A percentile compares a stretch with the other conserved stretches of the same genome.
Evolutionary conservation across 2,888 invertebrate genomes (phyloP).

Genomic region (Malthinus seriepunctatus): DNA sequence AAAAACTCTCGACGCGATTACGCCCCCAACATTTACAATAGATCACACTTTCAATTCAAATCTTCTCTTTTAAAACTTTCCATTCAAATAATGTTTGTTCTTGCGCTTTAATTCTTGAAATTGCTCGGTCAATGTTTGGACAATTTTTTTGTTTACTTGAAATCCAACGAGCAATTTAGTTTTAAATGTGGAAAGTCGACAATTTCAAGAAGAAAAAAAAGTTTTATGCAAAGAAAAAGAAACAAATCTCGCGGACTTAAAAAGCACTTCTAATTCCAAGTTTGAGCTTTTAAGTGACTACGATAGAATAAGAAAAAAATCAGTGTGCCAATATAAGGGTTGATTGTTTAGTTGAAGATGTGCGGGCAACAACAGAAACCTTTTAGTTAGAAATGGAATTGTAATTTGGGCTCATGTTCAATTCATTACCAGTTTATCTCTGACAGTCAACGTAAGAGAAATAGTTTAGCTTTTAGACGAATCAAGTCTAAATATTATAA

Average conservation of each 20-base stretch:
- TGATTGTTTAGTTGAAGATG: slow-evolving; percentile 37
- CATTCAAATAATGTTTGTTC: slow-evolving; percentile 18
- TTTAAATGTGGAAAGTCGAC: background rate
- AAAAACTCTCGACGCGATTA: background rate
- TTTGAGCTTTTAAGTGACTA: slow-evolving; percentile 3
- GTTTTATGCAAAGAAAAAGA: background rate
- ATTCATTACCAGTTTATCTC: slow-evolving; percentile 55
- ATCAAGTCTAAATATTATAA: slow-evolving; percentile 22
- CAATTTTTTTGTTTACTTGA: slow-evolving; percentile 1
- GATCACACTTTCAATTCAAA: slow-evolving; percentile 26
- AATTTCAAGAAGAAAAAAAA: background rate
- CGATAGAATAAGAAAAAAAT: slow-evolving; percentile 11
- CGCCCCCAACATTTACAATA: slow-evolving; percentile 17
- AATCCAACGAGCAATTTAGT: slow-evolving; percentile 4
- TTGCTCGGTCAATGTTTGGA: slow-evolving; percentile 17
- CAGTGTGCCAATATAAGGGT: slow-evolving; percentile 16
- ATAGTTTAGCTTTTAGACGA: slow-evolving; percentile 23
- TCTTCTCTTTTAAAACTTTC: slow-evolving; percentile 26
- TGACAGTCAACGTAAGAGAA: slow-evolving; percentile 26
- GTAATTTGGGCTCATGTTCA: slow-evolving; percentile 54
- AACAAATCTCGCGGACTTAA: background rate
- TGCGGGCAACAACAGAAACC: slow-evolving; percentile 53
- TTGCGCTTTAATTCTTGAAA: slow-evolving; percentile 22
- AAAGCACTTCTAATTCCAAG: background rate
- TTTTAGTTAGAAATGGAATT: slow-evolving; percentile 53